phyloP scores from a whole-genome alignment of 2,797 vertebrate genomes.

The Chiropotes sagulatus region DNA sequence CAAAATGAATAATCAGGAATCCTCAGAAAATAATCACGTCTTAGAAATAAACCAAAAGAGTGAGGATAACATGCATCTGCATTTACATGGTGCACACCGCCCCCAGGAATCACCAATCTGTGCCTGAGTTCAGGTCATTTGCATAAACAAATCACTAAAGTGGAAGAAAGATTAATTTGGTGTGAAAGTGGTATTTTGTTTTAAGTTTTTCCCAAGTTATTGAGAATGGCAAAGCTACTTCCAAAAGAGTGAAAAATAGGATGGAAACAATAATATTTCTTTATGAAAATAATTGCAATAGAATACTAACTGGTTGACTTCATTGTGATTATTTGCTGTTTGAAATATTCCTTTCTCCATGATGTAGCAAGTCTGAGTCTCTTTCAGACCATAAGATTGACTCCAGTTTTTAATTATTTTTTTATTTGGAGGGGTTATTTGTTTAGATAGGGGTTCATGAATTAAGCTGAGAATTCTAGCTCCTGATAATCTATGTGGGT shows the following conservation, averaged over 20 bases:
- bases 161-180: slow-evolving; percentile 38
- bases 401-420: neutral
- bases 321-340: neutral
- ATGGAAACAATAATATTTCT: neutral
- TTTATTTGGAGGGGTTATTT: neutral
- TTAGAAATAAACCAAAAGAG: neutral
- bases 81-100: neutral
- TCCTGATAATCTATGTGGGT: neutral
- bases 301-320: neutral
- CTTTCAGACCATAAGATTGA: neutral
- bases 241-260: neutral
- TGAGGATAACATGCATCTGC: neutral
- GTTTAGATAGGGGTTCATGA: neutral
- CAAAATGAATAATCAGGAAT: neutral
- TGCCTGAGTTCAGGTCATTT: neutral
- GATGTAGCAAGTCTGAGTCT: neutral
- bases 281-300: neutral
- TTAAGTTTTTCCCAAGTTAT: neutral
- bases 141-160: neutral
- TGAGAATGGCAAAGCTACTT: neutral
- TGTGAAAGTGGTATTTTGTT: slow-evolving; percentile 52
- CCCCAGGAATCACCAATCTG: neutral
- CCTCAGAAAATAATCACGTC: slow-evolving; percentile 23
- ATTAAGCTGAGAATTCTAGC: neutral
- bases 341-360: neutral